Conservation (phyloP, 2,888 invertebrate species). For the Rhagium mordax region DNA sequence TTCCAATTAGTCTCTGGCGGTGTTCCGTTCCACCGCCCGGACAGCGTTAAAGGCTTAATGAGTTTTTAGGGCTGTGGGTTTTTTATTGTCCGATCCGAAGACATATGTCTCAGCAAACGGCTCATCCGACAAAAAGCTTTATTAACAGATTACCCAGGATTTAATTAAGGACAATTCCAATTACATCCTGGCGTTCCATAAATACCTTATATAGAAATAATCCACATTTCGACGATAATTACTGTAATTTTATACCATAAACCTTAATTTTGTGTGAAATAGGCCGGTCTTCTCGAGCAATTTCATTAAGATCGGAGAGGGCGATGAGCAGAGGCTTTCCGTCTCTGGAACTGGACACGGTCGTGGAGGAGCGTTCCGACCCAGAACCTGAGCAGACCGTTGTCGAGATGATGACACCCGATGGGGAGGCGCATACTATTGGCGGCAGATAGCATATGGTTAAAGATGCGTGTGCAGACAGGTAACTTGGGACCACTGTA, state of each 20-base stretch:
- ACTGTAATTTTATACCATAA: background rate
- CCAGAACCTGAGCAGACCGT: conserved; percentile 75
- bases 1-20: background rate
- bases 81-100: background rate
- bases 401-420: conserved; percentile 68
- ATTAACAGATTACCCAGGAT: too few species aligned
- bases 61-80: background rate
- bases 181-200: too few species aligned
- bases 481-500: conserved; percentile 53
- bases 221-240: background rate
- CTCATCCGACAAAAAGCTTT: background rate
- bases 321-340: conserved; percentile 83
- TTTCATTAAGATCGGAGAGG: conserved; percentile 77
- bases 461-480: conserved; percentile 62
- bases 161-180: too few species aligned
- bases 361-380: conserved; percentile 87
- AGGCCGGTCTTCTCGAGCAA: conserved; percentile 75
- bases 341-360: conserved; percentile 86
- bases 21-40: background rate
- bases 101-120: background rate
- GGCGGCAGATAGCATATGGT: conserved; percentile 65
- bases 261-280: conserved; percentile 35
- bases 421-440: conserved; percentile 57
- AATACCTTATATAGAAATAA: conserved; percentile 1
- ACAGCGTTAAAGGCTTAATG: background rate